Conservation (phyloP, 53 echinoderm and acorn worm species). For the Holothuria scabra region DNA sequence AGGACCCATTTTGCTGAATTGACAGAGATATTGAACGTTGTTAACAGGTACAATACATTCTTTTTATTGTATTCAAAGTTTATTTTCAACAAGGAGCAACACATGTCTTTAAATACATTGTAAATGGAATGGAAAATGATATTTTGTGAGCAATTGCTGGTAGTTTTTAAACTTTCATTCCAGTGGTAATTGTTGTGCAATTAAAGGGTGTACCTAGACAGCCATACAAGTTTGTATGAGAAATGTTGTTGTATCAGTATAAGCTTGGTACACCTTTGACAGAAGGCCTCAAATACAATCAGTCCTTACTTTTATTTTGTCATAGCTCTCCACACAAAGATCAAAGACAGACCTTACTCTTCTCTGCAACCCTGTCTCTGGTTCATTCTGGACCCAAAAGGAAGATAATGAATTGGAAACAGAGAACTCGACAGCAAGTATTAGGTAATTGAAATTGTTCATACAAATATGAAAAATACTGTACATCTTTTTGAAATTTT, state of each 20-base stretch:
- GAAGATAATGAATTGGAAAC: conserved; percentile 60
- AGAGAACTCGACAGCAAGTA: conserved; percentile 69
- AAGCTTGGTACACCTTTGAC: neutral
- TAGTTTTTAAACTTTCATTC: no score
- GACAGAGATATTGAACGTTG: conserved; percentile 68
- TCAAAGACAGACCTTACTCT: conserved; percentile 83
- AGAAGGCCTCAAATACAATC: neutral
- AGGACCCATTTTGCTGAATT: conserved; percentile 88
- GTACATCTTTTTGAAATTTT: no score
- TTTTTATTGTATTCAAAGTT: no score
- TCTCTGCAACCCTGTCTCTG: conserved; percentile 89
- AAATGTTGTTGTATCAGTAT: no score
- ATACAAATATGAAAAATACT: no score
- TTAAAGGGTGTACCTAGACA: no score
- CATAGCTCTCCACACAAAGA: conserved; percentile 56
- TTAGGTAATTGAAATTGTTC: conserved; percentile 58
- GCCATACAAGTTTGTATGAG: no score
- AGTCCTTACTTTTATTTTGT: neutral
- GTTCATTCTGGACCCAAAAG: conserved; percentile 84
- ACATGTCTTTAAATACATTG: no score
- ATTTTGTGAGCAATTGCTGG: no score
- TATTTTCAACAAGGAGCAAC: no score
- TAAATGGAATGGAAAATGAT: no score
- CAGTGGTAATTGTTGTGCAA: no score
- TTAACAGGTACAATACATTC: conserved; percentile 66